phyloP scores from a whole-genome alignment of 2,888 invertebrate genomes.

The Pyrgus malvae region DNA sequence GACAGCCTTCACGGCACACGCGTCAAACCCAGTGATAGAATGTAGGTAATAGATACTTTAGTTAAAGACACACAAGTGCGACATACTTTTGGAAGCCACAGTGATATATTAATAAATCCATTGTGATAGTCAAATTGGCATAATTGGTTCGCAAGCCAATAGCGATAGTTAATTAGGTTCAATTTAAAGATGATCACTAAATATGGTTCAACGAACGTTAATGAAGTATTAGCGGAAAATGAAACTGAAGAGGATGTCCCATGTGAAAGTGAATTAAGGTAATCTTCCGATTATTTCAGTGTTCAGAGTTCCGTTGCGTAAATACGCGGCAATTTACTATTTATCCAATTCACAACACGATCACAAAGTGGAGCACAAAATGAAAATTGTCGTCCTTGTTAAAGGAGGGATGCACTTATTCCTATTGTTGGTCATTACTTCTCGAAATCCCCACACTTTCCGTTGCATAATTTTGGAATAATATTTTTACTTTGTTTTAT shows the following conservation, averaged over 20 bases:
- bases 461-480: not conserved
- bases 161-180: not conserved
- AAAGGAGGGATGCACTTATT: conserved; percentile 38
- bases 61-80: conserved; percentile 2
- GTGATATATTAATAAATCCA: not conserved
- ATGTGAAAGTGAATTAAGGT: conserved; percentile 58
- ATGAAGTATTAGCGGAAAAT: conserved; percentile 49
- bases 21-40: conserved; percentile 37
- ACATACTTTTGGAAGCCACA: conserved; percentile 1
- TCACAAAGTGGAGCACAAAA: conserved; percentile 46
- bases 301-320: conserved; percentile 5
- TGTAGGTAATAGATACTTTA: conserved; percentile 24
- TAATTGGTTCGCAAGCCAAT: not conserved
- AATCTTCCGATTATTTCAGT: conserved; percentile 38
- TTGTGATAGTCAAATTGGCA: too few species aligned
- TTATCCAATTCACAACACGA: conserved; percentile 51
- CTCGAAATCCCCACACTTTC: not conserved
- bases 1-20: conserved; percentile 62
- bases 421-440: conserved; percentile 26
- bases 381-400: conserved; percentile 45
- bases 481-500: not conserved
- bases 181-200: conserved; percentile 57
- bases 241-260: conserved; percentile 46
- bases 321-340: conserved; percentile 44
- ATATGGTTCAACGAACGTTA: conserved; percentile 64